Evolutionary conservation across 2,888 invertebrate species (phyloP), one percentile per base, ranked within the genome.

Genomic region (Digitonthophagus gazella): DNA sequence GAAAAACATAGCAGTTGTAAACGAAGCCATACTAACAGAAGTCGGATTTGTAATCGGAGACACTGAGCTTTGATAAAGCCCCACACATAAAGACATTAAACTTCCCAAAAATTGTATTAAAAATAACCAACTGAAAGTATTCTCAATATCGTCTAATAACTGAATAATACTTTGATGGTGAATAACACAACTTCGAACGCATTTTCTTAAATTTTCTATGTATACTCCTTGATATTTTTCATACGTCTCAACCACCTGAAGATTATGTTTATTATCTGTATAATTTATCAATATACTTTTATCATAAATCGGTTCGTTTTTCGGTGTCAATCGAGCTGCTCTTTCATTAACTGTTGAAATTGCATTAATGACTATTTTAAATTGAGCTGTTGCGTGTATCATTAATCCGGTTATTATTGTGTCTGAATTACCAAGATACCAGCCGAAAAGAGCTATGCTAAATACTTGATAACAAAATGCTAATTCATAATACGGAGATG

Each of bases 1-100:
- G 44, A 75, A 75, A 28, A 73, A 18, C 69, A 76, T 72, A n/a
- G 73, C 71, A 8, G 69, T 64, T 15, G 72, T 68, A 64, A 73
- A 75, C 14, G 71, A 70, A 4, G 65, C 65, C 74, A 75, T 75
- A 20, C 71, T 72, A 4, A 74, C 28, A 55, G 75, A 74, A 4
- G 65, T 22, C 16, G 72, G 71, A 68, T 70, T 72, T 19, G 66
- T 69, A 44, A 75, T 22, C n/a, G 71, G 65, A 64, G 71, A 55
- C 71, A 74, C 66, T 44, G 73, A 72, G 18, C 69, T 70, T 64
- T 74, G 73, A 66, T 72, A 74, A 6, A 74, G 65, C 16, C 67
- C 70, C 11, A 74, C 71, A 15, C 72, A 72, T 8, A 74, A 15
- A 8, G 67, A 54, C 15, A 68, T 55, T 11, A 74, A 57, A 64